Conservation (phyloP, 2,888 invertebrate genomes). For the Sarcophaga variegata region DNA sequence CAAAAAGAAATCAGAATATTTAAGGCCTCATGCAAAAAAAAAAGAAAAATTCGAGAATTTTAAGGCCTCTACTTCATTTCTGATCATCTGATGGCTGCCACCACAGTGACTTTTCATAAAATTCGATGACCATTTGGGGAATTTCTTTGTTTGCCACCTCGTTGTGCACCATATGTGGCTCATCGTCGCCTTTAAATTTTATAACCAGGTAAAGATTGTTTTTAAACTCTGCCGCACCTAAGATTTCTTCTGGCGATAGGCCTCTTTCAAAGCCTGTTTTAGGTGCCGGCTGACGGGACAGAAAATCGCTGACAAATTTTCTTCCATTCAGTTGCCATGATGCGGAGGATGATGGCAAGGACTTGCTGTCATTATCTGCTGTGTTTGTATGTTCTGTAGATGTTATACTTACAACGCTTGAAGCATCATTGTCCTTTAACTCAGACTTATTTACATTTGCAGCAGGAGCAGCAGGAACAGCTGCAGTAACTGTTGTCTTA, state of each 20-base stretch:
- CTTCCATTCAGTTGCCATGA: not conserved
- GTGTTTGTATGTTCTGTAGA: not conserved
- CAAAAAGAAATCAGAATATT: too few species aligned
- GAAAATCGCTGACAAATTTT: slow-evolving; percentile 4
- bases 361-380: not conserved
- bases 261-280: slow-evolving; percentile 90
- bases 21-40: too few species aligned
- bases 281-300: not conserved
- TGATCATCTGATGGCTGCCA: slow-evolving; percentile 91
- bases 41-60: too few species aligned
- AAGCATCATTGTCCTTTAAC: too few species aligned
- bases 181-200: slow-evolving; percentile 97
- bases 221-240: slow-evolving; percentile 89
- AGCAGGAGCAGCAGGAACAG: too few species aligned
- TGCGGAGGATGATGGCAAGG: not conserved
- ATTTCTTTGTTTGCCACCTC: slow-evolving; percentile 94
- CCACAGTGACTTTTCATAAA: slow-evolving; percentile 96
- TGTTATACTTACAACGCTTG: not conserved
- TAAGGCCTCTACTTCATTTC: slow-evolving; percentile 60
- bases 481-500: not conserved
- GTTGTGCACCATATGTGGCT: slow-evolving; percentile 96
- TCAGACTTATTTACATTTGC: too few species aligned
- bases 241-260: slow-evolving; percentile 91
- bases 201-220: slow-evolving; percentile 94
- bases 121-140: slow-evolving; percentile 96